A percentile compares a stretch with the other conserved stretches of the same genome.
Conservation (phyloP, 2,113 vertebrate species). For the Notechis scutatus region DNA sequence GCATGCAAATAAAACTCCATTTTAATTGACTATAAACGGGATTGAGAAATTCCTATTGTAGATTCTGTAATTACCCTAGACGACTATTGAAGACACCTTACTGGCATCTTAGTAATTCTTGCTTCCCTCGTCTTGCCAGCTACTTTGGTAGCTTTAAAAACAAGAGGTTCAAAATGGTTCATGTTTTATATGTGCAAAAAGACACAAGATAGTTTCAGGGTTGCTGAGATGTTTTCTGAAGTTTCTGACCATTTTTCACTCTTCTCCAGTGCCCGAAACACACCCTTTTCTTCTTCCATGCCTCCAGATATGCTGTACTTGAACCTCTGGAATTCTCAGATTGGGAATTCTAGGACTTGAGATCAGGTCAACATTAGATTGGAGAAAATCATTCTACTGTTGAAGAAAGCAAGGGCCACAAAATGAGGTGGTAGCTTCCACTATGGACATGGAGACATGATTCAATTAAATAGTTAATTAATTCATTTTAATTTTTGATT, state of each 20-base stretch:
- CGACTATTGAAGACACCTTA: neutral
- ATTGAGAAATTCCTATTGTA: neutral
- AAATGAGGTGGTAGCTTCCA: neutral
- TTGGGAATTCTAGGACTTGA: neutral
- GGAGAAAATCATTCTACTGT: neutral
- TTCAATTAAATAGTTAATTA: neutral
- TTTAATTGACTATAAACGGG: neutral
- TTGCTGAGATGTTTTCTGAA: neutral
- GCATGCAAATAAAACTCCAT: neutral
- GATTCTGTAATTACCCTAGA: neutral
- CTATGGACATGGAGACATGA: neutral
- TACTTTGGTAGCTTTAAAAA: neutral
- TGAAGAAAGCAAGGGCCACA: neutral
- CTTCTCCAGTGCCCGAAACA: neutral
- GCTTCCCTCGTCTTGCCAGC: neutral
- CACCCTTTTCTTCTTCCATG: neutral
- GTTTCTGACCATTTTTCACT: neutral
- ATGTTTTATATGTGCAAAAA: neutral
- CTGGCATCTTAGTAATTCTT: neutral
- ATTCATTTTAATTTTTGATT: neutral
- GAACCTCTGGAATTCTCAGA: neutral
- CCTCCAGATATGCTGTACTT: neutral
- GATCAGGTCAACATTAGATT: neutral
- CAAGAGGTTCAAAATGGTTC: neutral
- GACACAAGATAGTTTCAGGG: neutral